These are phyloP conservation scores for Danionella cerebrum DNA, from an alignment of 2,113 vertebrate species.

Conservation along the genomic window DNA sequence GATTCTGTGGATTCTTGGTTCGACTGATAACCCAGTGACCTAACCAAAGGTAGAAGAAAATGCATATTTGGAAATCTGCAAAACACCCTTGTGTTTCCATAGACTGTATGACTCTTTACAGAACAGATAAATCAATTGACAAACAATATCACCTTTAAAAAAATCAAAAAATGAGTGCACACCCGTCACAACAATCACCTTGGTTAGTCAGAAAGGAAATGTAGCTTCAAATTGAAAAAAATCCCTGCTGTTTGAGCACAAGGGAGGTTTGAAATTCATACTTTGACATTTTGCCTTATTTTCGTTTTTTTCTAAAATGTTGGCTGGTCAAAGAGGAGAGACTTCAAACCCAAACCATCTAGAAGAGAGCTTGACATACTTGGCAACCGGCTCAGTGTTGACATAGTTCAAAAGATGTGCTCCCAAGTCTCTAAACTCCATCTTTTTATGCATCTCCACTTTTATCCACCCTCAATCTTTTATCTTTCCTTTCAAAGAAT, in stretches of 20 bases:
- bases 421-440: background rate
- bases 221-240: too few species aligned
- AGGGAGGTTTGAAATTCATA: background rate
- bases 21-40: too few species aligned
- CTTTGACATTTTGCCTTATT: background rate
- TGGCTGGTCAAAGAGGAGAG: background rate
- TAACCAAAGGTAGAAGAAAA: too few species aligned
- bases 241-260: background rate
- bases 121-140: too few species aligned
- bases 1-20: too few species aligned
- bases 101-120: too few species aligned
- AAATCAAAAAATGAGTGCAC: too few species aligned
- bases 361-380: background rate
- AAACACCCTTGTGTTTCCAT: too few species aligned
- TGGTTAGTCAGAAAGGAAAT: too few species aligned
- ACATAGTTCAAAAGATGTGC: background rate
- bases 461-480: background rate
- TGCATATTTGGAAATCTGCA: too few species aligned
- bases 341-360: background rate
- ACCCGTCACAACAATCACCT: too few species aligned
- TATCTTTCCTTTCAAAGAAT: conserved; percentile 6
- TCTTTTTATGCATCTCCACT: background rate
- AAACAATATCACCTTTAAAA: conserved; percentile 5
- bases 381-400: background rate
- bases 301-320: background rate